Base-by-base conservation (phyloP, 1,140 invertebrate genomes). In the Drosophila elegans region DNA sequence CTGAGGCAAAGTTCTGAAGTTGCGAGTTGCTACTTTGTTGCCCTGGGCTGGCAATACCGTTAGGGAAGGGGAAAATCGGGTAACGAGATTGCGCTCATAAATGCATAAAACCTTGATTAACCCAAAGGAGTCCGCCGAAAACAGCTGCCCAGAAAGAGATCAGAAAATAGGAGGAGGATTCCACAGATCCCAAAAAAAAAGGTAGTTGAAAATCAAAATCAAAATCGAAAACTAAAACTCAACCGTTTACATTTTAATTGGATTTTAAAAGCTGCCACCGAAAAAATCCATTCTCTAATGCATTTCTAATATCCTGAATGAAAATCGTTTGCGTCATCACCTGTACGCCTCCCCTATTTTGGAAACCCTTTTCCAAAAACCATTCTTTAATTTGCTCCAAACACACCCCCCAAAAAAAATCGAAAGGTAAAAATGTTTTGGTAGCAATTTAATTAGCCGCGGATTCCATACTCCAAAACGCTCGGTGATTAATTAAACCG, bases 401-500 rank as follows among this genome's bases (percentile, higher is more conserved):
- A 62, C 76, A 74, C 80, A 76, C 74, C 72, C 45, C 42, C 32
- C 13, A 4, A 25, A 54, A 42, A 38, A 36, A 41, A 25, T 41
- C 32, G 7, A 27, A 42, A 27, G 25, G 38, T 42, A 60, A 55
- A 64, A 48, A 78, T 82, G 74, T 88, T 88, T 82, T 86, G 83
- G 84, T 80, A 88, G 79, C 83, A 89, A 80, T 89, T 89, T 89
- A 89, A 89, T 89, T 89, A 89, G 80, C 74, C 80, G 44, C 57
- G 52, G 32, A 73, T 36, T 39, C 34, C n/a, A 11, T 27, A 13
- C 25, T 12, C 29, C 45, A 32, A 25, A 21, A 45, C 11, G 62
- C 44, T 29, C 54, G 60, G 51, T 89, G 84, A 89, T 89, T 89
- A 89, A 89, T 89, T 90, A 89, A 89, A 89, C 45, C 71, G 80